These are phyloP conservation scores for Leptonema lineaticorne DNA, from an alignment of 1,140 invertebrate species.

Conservation along the genomic window DNA sequence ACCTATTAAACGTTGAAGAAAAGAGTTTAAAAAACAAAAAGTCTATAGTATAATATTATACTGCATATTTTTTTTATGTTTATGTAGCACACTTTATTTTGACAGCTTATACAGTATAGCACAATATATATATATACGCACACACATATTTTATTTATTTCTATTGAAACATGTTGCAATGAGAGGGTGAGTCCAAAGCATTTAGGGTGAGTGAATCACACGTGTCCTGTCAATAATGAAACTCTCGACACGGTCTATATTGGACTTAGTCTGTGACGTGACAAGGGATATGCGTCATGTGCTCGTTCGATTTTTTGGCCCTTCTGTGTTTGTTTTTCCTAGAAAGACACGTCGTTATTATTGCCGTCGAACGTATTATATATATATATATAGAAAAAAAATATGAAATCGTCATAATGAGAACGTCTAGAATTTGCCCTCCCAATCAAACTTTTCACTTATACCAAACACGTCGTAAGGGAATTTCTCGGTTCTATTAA, in stretches of 20 bases:
- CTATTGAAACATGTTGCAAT: too few relatives aligned
- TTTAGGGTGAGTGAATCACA: neutral
- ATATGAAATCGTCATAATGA: neutral
- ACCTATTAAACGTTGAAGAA: too few relatives aligned
- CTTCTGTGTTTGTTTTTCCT: neutral
- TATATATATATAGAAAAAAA: neutral
- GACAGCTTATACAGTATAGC: neutral
- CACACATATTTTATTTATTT: too few relatives aligned
- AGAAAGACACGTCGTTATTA: neutral
- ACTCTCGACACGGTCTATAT: slow-evolving; percentile 11
- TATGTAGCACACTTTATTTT: too few relatives aligned
- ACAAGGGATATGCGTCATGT: slow-evolving; percentile 5
- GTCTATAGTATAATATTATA: too few relatives aligned
- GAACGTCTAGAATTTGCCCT: neutral
- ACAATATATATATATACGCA: too few relatives aligned
- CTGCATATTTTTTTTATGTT: too few relatives aligned
- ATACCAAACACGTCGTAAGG: too few relatives aligned
- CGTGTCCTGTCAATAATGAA: slow-evolving; percentile 22
- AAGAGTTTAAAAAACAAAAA: too few relatives aligned
- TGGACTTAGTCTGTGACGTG: slow-evolving; percentile 8
- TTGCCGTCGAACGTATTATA: neutral
- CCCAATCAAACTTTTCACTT: neutral
- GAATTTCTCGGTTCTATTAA: neutral
- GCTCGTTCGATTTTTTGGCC: neutral
- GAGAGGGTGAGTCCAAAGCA: too few relatives aligned